Conservation (phyloP, 1,140 invertebrate species). For the Platorchestia sp. region DNA sequence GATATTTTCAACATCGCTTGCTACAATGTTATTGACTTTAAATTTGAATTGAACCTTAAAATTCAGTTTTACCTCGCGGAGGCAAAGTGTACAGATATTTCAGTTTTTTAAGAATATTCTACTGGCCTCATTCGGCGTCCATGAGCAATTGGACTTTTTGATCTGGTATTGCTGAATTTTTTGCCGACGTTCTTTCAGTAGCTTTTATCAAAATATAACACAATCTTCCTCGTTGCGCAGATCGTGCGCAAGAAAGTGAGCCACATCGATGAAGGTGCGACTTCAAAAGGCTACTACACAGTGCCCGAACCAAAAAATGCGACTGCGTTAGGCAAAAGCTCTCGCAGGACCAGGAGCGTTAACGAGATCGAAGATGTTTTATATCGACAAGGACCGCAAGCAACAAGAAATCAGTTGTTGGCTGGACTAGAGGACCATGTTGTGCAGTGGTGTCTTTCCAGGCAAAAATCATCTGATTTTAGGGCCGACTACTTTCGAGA, state of each 20-base stretch:
- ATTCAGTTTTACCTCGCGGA: no score
- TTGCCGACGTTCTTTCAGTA: background rate
- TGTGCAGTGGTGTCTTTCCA: background rate
- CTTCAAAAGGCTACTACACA: slow-evolving; percentile 42
- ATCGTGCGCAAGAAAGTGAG: slow-evolving; percentile 39
- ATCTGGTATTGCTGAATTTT: no score
- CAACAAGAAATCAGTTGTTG: background rate
- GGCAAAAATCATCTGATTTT: background rate
- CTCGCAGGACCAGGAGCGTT: background rate
- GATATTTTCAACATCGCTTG: no score
- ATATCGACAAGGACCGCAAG: background rate
- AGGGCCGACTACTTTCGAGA: background rate
- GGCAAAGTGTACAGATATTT: no score
- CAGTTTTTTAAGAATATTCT: no score
- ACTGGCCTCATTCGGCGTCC: no score
- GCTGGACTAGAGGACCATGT: background rate
- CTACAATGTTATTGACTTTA: no score
- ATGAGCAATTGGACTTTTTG: no score
- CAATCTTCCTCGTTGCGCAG: background rate
- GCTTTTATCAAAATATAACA: background rate
- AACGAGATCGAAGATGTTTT: slow-evolving; percentile 24
- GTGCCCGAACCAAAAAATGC: background rate
- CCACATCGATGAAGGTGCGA: slow-evolving; percentile 24
- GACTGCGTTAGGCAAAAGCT: background rate
- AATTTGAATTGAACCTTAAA: no score